Evolutionary conservation across 2,888 invertebrate species (phyloP), one percentile per base, ranked within the genome.

Genomic region (Myathropa florea): DNA sequence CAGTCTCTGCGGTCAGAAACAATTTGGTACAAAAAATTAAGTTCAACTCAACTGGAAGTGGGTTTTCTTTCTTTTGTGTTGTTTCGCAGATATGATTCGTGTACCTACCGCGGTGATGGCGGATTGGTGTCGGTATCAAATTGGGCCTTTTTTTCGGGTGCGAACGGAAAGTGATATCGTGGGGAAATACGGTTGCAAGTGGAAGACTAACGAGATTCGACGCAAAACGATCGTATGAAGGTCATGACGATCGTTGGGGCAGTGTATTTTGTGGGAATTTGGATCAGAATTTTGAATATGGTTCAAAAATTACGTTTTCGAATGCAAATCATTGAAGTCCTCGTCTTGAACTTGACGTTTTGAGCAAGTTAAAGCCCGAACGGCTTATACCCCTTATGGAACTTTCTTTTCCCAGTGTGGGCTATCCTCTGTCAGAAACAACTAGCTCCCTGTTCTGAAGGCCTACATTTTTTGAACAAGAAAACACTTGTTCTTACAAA

Each of bases 1-100:
- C 61, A 77, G 21, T 39, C 39, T 60, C 24, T 55, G 63, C 63
- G 70, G 68, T 78, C 59, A 76, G 70, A 60, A 76, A 36, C 60
- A 26, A 36, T 76, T 76, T 76, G n/a, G 46, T 36, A 36, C 53
- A 61, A 39, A 67, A 79, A 67, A 67, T 80, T 73, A 55, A 61
- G 18, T 55, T 14, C 26, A 61, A 68, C 6, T 63, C 67, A 60
- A 63, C n/a, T 73, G 80, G 73, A 73, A 73, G 63, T 67, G 46
- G 18, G 46, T 46, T 46, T 4, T 14, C 3, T 46, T 46, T 33
- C 3, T 12, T 6, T 6, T n/a, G n/a, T n/a, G n/a, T n/a, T n/a
- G n/a, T n/a, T n/a, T 0, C 30, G 30, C 0, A 9, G 30, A 33
- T 7, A 33, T 12, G 33, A 12, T 33, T 33, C 12, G 33, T 33